Base-by-base conservation (phyloP, 1,140 invertebrate species). In the Tetranychus cinnabarinus region DNA sequence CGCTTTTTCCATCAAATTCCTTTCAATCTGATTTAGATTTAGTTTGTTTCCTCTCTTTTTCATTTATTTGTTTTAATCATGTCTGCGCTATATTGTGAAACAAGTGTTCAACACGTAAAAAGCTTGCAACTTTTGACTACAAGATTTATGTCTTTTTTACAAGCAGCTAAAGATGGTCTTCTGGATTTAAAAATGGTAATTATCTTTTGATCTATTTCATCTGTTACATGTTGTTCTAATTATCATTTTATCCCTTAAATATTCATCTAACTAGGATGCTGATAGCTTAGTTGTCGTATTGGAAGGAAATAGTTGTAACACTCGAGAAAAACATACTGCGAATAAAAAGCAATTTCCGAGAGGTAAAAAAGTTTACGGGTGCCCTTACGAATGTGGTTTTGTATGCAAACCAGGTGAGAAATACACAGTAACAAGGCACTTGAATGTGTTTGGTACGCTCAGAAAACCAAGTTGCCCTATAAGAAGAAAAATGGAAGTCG, bases 61-160 rank as follows among this genome's bases (percentile, higher is more conserved):
- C 23, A 23, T 23, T 23, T 23, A 23, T 23, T 23, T 23, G 23
- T 23, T 23, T 0, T 23, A 23, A 23, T 23, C 50, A 58, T 60
- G 46, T 60, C 59, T 23, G 46, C 35, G n/a, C 7, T 2, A 6
- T 52, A 52, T 54, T 15, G 46, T 56, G 35, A 33, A n/a, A 34
- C 68, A 7, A 69, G 71, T 36, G 74, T 71, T 65, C 66, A 77
- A 61, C 74, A 77, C 55, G 92, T 97, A 74, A 97, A 97, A 73
- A 96, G 91, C 67, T 77, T 98, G 62, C 92, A 92, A 64, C 77
- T 96, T 69, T 76, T 98, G 65, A 97, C 95, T 37, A 90, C 91
- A 64, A 85, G 89, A 70, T 98, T 98, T 76, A 90, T 98, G 35
- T 81, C 81, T 58, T 77, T 97, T 65, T 76, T 98, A 45, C 88